These are phyloP conservation scores for Buphagus erythrorhynchus DNA, from an alignment of 2,797 vertebrate species.

Conservation along the genomic window DNA sequence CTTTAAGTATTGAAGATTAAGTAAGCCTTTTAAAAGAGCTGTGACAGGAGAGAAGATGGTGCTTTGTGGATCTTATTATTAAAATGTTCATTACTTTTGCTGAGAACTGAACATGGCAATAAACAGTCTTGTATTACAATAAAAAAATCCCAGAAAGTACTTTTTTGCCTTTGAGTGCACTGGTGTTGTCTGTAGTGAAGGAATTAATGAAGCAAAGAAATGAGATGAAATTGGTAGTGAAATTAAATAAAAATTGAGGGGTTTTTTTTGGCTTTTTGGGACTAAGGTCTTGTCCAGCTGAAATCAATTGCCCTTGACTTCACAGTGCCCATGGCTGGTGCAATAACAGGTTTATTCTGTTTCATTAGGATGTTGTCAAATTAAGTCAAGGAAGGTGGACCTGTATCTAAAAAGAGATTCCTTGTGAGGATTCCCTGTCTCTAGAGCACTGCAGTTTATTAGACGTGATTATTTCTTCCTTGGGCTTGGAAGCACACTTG, in stretches of 20 bases:
- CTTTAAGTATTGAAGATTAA: neutral
- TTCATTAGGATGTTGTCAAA: conserved; percentile 3
- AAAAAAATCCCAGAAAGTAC: fast-evolving
- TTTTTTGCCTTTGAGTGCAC: neutral
- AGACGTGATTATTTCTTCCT: neutral
- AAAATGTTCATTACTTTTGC: neutral
- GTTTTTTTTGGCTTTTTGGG: neutral
- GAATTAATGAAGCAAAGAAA: neutral
- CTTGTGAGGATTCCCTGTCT: neutral
- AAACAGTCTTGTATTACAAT: neutral
- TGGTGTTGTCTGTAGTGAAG: neutral
- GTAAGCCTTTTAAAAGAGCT: neutral
- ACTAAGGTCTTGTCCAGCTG: neutral
- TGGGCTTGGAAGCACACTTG: neutral
- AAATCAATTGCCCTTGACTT: neutral
- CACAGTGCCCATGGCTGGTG: neutral
- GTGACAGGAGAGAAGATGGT: neutral
- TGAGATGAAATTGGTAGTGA: neutral
- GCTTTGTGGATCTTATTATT: neutral
- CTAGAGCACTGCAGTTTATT: neutral
- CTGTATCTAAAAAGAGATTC: neutral
- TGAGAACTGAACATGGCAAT: neutral
- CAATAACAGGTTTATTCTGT: neutral
- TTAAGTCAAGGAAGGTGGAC: neutral
- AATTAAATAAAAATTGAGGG: neutral